Evolutionary conservation across 2,888 invertebrate genomes (phyloP).

Genomic region (Scaptomyza reducta): DNA sequence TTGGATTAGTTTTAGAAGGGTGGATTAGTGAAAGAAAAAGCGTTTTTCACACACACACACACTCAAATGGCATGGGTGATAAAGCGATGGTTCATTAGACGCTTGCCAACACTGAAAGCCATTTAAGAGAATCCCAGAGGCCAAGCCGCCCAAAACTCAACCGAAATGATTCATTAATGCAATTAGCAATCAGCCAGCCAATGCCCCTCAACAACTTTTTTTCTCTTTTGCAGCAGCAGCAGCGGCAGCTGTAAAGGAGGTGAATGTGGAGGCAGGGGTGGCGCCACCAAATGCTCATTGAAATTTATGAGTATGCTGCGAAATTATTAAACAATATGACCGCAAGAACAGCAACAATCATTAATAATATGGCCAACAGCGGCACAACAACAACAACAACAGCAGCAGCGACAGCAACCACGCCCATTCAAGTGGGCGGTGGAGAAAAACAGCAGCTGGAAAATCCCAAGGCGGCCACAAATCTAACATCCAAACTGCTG

Average conservation of each 20-base stretch:
- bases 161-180: slow-evolving; percentile 57
- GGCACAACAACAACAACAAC: not conserved
- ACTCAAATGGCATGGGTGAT: not conserved
- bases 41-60: not conserved
- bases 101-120: slow-evolving; percentile 18
- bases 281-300: slow-evolving; percentile 64
- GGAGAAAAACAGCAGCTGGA: slow-evolving; percentile 19
- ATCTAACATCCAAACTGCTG: slow-evolving; percentile 63
- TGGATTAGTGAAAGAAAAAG: slow-evolving; percentile 5
- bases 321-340: slow-evolving; percentile 77
- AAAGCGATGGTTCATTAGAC: slow-evolving; percentile 8
- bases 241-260: not conserved
- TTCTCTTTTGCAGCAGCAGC: not conserved
- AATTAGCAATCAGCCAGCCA: slow-evolving; percentile 47
- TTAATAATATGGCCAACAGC: slow-evolving; percentile 55
- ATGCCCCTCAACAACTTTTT: slow-evolving; percentile 12
- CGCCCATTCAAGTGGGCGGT: not conserved
- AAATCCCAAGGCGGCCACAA: slow-evolving; percentile 49
- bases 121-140: slow-evolving; percentile 4
- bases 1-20: slow-evolving; percentile 1
- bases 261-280: slow-evolving; percentile 1
- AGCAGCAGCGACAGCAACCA: not conserved
- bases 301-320: slow-evolving; percentile 78
- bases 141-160: not conserved
- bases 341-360: slow-evolving; percentile 57